Evolutionary conservation across 2,888 invertebrate genomes (phyloP).

Genomic region (Spisula subtruncata): DNA sequence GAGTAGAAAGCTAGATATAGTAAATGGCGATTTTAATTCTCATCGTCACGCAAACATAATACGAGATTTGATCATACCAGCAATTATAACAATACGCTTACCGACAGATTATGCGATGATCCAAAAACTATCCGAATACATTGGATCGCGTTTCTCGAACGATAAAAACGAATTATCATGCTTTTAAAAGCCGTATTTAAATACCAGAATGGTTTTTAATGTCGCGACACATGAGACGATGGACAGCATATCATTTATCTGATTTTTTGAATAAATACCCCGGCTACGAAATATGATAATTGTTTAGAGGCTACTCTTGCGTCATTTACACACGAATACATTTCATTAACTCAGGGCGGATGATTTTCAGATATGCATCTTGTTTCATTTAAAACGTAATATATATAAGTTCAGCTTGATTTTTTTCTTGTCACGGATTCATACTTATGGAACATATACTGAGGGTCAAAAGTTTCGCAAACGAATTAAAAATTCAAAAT

Average conservation of each 20-base stretch:
- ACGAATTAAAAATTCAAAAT: too few relatives aligned
- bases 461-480: too few relatives aligned
- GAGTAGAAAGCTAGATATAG: background rate
- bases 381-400: background rate
- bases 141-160: conserved; percentile 1
- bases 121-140: conserved; percentile 30
- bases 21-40: conserved; percentile 14
- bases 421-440: too few relatives aligned
- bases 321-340: background rate
- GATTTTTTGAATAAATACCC: conserved; percentile 14
- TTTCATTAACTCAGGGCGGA: too few relatives aligned
- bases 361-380: background rate
- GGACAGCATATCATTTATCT: background rate
- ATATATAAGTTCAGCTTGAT: too few relatives aligned
- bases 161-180: conserved; percentile 32
- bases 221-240: background rate
- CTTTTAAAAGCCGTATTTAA: conserved; percentile 2
- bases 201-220: background rate
- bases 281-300: conserved; percentile 22
- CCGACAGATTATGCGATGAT: conserved; percentile 29
- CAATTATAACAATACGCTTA: conserved; percentile 9
- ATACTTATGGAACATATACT: too few relatives aligned
- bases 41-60: background rate
- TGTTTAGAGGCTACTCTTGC: background rate
- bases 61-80: background rate